Conservation (phyloP, 2,113 vertebrate species). For the Bos taurus region DNA sequence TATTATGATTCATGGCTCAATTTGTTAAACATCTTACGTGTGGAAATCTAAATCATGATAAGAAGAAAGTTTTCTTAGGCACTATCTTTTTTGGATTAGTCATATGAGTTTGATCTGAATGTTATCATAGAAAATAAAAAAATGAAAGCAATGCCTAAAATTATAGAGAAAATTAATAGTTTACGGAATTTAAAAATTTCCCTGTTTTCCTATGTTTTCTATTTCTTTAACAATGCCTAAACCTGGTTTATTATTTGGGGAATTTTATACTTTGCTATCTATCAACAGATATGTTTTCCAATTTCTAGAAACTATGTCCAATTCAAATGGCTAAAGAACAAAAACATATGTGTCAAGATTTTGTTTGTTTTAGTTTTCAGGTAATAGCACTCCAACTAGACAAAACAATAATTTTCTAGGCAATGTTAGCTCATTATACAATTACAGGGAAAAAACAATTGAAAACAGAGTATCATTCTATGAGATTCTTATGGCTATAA, state of each 20-base stretch:
- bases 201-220: not conserved
- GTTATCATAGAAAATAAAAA: not conserved
- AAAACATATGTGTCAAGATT: not conserved
- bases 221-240: not conserved
- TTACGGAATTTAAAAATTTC: not conserved
- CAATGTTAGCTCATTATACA: not conserved
- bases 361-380: conserved; percentile 2
- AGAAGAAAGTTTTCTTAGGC: conserved; percentile 23
- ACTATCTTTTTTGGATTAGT: conserved; percentile 27
- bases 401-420: not conserved
- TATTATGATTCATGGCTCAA: conserved; percentile 64
- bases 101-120: conserved; percentile 4
- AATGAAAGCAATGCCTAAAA: not conserved
- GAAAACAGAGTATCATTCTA: not conserved
- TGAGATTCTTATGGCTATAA: not conserved
- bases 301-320: not conserved
- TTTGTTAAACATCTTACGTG: conserved; percentile 58
- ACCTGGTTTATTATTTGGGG: not conserved
- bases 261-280: not conserved
- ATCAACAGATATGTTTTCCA: not conserved
- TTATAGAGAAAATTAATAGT: conserved; percentile 13
- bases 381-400: not conserved
- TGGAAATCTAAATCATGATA: conserved; percentile 27
- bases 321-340: conserved; percentile 6
- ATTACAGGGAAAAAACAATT: not conserved